phyloP scores from a whole-genome alignment of 2,888 invertebrate species.

The Lochmaea crataegi region DNA sequence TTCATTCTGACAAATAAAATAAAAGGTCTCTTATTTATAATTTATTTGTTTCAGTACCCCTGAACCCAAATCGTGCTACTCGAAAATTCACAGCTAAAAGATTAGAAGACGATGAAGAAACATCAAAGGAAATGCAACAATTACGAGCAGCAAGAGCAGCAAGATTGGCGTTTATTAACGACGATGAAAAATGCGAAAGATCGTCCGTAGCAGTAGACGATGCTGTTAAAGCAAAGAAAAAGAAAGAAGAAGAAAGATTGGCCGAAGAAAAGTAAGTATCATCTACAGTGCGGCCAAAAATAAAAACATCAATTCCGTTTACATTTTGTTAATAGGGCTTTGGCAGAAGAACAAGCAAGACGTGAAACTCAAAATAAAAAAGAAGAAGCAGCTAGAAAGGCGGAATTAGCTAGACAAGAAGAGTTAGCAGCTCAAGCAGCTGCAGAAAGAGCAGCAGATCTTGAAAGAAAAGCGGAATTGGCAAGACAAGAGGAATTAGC shows the following conservation, averaged over 20 bases:
- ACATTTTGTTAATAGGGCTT: constrained; percentile 61
- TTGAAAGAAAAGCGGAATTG: constrained; percentile 62
- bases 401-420: constrained; percentile 67
- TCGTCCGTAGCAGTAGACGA: constrained; percentile 63
- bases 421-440: constrained; percentile 66
- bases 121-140: constrained; percentile 64
- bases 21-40: not conserved
- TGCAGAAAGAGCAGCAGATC: constrained; percentile 65
- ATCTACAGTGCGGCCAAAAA: constrained; percentile 21
- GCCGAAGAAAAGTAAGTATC: constrained; percentile 74
- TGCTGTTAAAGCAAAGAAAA: constrained; percentile 68
- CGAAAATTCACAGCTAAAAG: constrained; percentile 72
- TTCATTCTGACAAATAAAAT: no score
- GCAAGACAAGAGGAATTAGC: constrained; percentile 60
- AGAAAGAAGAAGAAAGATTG: constrained; percentile 70
- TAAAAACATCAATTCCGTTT: not conserved
- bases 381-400: constrained; percentile 66
- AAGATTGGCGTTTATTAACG: constrained; percentile 71
- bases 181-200: constrained; percentile 63
- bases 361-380: constrained; percentile 68
- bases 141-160: constrained; percentile 74
- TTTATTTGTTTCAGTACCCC: constrained; percentile 56
- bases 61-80: constrained; percentile 77
- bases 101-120: constrained; percentile 64
- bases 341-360: constrained; percentile 70